Percentiles rank a stretch among this genome's conserved stretches.
These are phyloP conservation scores for Drosophila nigrodunni DNA, from an alignment of 1,140 invertebrate species.

Conservation along the genomic window DNA sequence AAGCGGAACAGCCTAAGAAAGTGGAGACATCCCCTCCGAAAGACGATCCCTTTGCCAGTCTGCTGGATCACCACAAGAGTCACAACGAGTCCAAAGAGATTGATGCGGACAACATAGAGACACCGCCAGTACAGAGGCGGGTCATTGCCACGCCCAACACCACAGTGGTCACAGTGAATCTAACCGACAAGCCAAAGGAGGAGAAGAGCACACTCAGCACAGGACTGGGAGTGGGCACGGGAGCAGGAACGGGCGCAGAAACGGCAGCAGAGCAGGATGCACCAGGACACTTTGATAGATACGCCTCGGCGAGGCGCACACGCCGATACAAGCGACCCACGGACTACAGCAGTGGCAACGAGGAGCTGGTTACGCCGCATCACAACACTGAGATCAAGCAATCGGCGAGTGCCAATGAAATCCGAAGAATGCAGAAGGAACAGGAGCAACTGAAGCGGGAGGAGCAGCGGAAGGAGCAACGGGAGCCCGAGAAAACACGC, in stretches of 20 bases:
- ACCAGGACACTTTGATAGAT: slow-evolving; percentile 92
- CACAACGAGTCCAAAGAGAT: slow-evolving; percentile 90
- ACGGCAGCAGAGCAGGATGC: slow-evolving; percentile 84
- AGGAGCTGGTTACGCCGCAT: slow-evolving; percentile 84
- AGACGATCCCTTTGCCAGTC: slow-evolving; percentile 63
- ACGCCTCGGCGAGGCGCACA: slow-evolving; percentile 92
- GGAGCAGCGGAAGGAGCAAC: slow-evolving; percentile 31
- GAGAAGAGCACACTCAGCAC: slow-evolving; percentile 39
- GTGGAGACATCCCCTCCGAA: slow-evolving; percentile 44
- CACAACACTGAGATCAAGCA: slow-evolving; percentile 55
- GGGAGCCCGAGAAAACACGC: slow-evolving; percentile 56
- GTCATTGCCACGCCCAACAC: slow-evolving; percentile 82
- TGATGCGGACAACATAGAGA: slow-evolving; percentile 96
- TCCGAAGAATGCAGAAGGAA: slow-evolving; percentile 84
- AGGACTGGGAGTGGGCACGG: slow-evolving; percentile 42
- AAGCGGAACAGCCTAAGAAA: slow-evolving; percentile 15
- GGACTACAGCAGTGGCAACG: slow-evolving; percentile 87
- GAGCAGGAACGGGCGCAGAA: not conserved
- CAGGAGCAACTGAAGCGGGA: slow-evolving; percentile 35
- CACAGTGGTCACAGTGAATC: slow-evolving; percentile 73
- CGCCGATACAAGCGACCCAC: slow-evolving; percentile 91
- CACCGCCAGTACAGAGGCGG: slow-evolving; percentile 91
- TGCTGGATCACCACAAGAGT: slow-evolving; percentile 67
- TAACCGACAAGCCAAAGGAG: slow-evolving; percentile 67
- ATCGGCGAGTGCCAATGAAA: slow-evolving; percentile 87